A percentile compares a stretch with the other conserved stretches of the same genome.
phyloP scores from a whole-genome alignment of 2,113 vertebrate species.

The Elaphurus davidianus region DNA sequence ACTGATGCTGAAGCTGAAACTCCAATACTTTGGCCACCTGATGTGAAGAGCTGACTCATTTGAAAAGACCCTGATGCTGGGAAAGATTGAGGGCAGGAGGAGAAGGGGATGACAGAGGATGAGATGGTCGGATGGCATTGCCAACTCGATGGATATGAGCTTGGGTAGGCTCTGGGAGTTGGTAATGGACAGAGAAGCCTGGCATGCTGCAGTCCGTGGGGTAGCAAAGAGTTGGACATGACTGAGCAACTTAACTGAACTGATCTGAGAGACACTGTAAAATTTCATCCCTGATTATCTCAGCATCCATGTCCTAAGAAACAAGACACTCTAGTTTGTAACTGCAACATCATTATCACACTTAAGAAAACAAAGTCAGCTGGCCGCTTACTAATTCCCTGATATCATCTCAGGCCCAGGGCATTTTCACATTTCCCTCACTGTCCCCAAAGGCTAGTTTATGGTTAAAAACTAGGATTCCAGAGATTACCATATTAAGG shows the following conservation, averaged over 20 bases:
- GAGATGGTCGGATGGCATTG: background rate
- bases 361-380: background rate
- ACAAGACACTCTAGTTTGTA: background rate
- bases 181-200: background rate
- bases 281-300: background rate
- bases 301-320: background rate
- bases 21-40: background rate
- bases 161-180: background rate
- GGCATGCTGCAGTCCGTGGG: rapidly evolving
- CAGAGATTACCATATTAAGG: background rate
- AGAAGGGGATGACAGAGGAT: background rate
- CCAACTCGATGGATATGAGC: background rate
- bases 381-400: background rate
- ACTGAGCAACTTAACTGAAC: background rate
- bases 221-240: rapidly evolving
- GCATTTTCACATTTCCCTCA: background rate
- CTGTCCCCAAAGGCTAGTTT: background rate
- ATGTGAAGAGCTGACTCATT: background rate
- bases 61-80: background rate
- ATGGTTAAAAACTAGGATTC: background rate
- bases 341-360: background rate
- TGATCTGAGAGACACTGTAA: background rate
- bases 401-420: background rate
- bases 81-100: rapidly evolving
- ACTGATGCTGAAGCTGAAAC: background rate